Evolutionary conservation across 1,140 invertebrate genomes (phyloP).

Genomic region (Bombyx mori): ASM3026992v2 NC_085119.1:16241501-16242000

Average conservation of each 20-base stretch:
- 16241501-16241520: too few species aligned
- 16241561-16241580: too few species aligned
- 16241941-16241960: constrained; percentile 86
- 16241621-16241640: too few species aligned
- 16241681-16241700: too few species aligned
- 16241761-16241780: background rate
- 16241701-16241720: too few species aligned
- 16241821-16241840: constrained; percentile 96
- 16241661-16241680: too few species aligned
- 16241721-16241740: too few species aligned
- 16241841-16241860: constrained; percentile 94
- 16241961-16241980: constrained; percentile 92
- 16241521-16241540: too few species aligned
- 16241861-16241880: constrained; percentile 95
- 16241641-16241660: too few species aligned
- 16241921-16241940: constrained; percentile 82
- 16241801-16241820: constrained; percentile 74
- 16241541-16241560: too few species aligned
- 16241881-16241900: constrained; percentile 93
- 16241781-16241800: background rate
- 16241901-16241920: constrained; percentile 90
- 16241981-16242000: constrained; percentile 96
- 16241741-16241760: background rate
- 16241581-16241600: too few species aligned
- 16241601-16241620: too few species aligned